Conservation (phyloP, 1,140 invertebrate species). For the Zeugodacus cucurbitae region DNA sequence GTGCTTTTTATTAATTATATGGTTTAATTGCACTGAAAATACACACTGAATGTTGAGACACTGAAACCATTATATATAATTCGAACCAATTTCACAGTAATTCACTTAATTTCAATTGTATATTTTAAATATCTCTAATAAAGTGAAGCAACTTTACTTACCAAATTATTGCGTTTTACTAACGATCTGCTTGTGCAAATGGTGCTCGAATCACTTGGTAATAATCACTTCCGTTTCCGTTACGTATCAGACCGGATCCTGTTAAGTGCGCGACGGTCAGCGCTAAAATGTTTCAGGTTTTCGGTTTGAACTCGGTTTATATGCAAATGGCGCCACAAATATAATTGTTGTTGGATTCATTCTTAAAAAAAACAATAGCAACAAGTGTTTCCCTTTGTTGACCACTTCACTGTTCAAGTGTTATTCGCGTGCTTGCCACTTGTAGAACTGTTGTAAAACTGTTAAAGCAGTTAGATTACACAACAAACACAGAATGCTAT, state of each 20-base stretch:
- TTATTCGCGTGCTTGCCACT: neutral
- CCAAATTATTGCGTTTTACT: no score
- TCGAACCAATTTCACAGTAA: no score
- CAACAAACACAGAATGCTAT: neutral
- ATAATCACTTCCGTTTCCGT: neutral
- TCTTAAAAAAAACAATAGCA: neutral
- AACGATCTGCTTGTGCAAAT: no score
- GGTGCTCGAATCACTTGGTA: no score
- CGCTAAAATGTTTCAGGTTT: neutral
- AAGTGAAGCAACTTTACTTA: no score
- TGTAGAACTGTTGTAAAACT: neutral
- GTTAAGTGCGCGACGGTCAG: neutral
- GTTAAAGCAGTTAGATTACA: neutral
- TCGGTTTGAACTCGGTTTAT: neutral
- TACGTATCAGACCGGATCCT: neutral
- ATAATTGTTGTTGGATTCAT: neutral
- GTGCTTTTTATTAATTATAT: no score
- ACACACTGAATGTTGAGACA: no score
- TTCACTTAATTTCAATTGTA: no score
- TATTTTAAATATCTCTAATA: no score
- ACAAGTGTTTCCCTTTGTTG: slow-evolving; percentile 4
- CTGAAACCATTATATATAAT: no score
- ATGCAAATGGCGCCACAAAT: neutral
- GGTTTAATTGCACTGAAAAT: no score
- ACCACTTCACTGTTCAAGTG: neutral